These are phyloP conservation scores for Misgurnus mizolepis DNA, from an alignment of 2,113 vertebrate genomes.

Conservation along the genomic window DNA sequence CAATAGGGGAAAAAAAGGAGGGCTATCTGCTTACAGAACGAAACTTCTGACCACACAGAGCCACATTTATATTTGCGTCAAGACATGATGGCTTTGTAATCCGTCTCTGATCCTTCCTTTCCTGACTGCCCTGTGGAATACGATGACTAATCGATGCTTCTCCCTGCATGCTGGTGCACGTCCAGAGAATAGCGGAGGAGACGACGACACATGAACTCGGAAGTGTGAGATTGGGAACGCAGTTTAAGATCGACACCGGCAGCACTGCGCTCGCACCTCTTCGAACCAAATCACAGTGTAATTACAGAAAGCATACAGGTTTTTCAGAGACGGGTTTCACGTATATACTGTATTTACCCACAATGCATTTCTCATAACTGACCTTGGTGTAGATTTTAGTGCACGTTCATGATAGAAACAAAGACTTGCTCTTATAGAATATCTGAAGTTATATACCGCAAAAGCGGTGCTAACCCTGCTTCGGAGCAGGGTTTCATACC, in stretches of 20 bases:
- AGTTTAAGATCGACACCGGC: not conserved
- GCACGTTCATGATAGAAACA: not conserved
- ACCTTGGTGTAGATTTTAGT: not conserved
- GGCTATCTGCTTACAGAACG: conserved; percentile 65
- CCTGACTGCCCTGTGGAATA: conserved; percentile 50
- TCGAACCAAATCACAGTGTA: not conserved
- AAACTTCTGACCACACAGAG: conserved; percentile 46
- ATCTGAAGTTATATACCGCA: no score
- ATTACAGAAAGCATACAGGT: not conserved
- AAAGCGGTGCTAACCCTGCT: no score
- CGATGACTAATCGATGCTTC: conserved; percentile 67
- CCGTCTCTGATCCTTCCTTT: conserved; percentile 53
- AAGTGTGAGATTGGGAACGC: conserved; percentile 13
- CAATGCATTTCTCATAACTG: not conserved
- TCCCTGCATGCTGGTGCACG: conserved; percentile 50
- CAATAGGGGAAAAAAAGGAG: conserved; percentile 56
- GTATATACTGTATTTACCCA: not conserved
- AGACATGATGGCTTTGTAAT: conserved; percentile 57
- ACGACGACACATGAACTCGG: conserved; percentile 35
- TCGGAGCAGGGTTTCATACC: no score
- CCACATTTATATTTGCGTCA: conserved; percentile 63
- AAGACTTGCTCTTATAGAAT: no score
- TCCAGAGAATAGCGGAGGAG: conserved; percentile 58
- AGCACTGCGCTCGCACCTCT: conserved; percentile 20
- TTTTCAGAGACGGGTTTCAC: not conserved